Conservation (phyloP, 2,113 vertebrate genomes). For the Lutjanus erythropterus region DNA sequence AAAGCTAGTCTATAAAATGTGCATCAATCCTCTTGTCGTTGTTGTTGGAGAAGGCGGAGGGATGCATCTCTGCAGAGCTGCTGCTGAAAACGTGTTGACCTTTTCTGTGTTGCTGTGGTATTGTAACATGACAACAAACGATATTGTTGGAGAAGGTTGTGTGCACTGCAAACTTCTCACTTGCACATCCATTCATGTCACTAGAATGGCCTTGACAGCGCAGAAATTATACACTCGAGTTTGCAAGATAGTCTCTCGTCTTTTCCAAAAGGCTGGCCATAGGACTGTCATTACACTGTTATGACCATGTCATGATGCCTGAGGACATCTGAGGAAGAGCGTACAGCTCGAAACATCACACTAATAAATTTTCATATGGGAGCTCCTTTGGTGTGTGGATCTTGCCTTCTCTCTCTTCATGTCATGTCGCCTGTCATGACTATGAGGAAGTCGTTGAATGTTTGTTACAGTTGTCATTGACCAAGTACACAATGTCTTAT, state of each 20-base stretch:
- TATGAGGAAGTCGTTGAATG: too few species aligned
- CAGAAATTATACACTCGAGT: not conserved
- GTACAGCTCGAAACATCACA: too few species aligned
- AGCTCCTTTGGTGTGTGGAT: too few species aligned
- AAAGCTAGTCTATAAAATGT: not conserved
- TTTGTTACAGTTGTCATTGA: too few species aligned
- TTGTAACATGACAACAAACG: conserved; percentile 17
- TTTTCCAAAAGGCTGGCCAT: not conserved
- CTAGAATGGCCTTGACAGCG: not conserved
- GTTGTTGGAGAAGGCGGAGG: not conserved
- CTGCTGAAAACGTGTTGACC: conserved; percentile 27
- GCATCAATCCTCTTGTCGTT: not conserved
- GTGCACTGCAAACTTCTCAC: conserved; percentile 4
- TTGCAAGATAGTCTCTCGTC: not conserved
- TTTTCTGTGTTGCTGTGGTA: conserved; percentile 21
- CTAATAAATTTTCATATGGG: too few species aligned
- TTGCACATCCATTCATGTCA: not conserved
- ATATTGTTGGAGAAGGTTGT: conserved; percentile 2
- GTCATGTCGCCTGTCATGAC: too few species aligned
- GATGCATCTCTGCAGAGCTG: conserved; percentile 1
- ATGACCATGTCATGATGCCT: too few species aligned
- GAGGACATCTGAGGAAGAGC: too few species aligned
- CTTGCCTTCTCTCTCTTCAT: too few species aligned
- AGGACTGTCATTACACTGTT: too few species aligned
- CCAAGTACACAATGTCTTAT: too few species aligned